Evolutionary conservation across 2,113 vertebrate genomes (phyloP).

Genomic region (Paramormyrops kingsleyae): DNA sequence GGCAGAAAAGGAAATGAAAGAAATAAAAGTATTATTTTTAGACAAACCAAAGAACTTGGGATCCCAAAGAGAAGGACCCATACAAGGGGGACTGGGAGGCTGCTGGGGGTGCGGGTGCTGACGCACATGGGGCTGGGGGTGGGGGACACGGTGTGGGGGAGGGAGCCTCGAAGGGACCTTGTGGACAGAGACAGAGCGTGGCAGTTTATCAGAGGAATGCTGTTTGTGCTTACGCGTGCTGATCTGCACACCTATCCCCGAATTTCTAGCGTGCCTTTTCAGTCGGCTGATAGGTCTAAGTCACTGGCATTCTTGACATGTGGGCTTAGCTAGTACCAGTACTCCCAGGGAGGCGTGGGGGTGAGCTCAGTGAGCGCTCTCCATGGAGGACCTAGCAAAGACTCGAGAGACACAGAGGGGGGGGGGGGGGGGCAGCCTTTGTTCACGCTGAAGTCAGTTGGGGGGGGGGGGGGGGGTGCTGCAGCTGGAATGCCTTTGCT

Average conservation of each 20-base stretch:
- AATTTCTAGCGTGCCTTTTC: constrained; percentile 21
- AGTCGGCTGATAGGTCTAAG: neutral
- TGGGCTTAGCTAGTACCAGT: constrained; percentile 11
- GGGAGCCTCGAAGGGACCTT: neutral
- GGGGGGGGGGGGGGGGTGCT: neutral
- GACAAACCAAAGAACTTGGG: neutral
- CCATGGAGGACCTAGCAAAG: neutral
- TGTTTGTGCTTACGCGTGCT: neutral
- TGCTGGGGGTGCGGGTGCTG: neutral
- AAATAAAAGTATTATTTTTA: neutral
- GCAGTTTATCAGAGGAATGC: constrained; percentile 22
- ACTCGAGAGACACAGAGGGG: neutral
- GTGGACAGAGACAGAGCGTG: neutral
- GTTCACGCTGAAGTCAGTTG: neutral
- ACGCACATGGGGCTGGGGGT: neutral
- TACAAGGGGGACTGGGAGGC: neutral
- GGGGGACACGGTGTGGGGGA: neutral
- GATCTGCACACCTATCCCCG: constrained; percentile 12
- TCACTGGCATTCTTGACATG: constrained; percentile 22
- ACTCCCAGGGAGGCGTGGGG: constrained; percentile 39
- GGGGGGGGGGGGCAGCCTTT: neutral
- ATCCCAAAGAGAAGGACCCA: neutral
- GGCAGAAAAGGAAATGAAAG: neutral
- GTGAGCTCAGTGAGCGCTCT: neutral
- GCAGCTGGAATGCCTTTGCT: neutral